Base-by-base conservation (phyloP, 2,113 vertebrate genomes). In the Coptodon bakossiorum region DNA sequence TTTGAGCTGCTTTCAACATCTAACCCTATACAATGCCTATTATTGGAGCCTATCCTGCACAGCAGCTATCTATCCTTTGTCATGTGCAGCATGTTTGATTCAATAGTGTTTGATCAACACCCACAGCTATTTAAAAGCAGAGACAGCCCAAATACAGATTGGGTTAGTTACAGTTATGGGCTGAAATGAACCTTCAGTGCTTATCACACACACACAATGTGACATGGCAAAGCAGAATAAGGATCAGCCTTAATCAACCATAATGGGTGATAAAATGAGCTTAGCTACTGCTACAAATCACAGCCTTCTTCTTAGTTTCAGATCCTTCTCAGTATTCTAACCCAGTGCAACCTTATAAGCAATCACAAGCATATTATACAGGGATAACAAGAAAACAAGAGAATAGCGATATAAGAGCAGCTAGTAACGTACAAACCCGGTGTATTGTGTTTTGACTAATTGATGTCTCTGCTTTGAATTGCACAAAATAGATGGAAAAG, bases 181-280 rank as follows among this genome's bases (percentile, higher is more conserved):
- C 66, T 59, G 56, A 56, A 81, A 87, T 82, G 76, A 90, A 90
- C 61, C 61, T 31, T 91, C 56, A 71, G 17, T 54, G 79, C 91
- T 81, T 81, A 90, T 88, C 80, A 80, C 27, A 50, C 68, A 81
- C 53, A 80, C 57, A 81, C 84, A 82, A 38, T 81, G 71, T 91
- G 90, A 90, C 87, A 85, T 81, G 50, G 71, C 79, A 91, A 61
- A 88, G 81, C 19, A 73, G 83, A 82, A 50, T 80, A 57, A 52
- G 61, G 59, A 90, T 94, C 90, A 88, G 82, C 83, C 81, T 89
- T 91, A 92, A 91, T 91, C 92, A 89, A 31, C 54, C 59, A 81
- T 88, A 91, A 92, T 90, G 76, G 86, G 29, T 86, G 85, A 91
- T 92, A 82, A 91, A 93, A 90, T 86, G 57, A 91, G 86, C 91